Evolutionary conservation across 2,888 invertebrate genomes (phyloP).

Genomic region (Drosophila vallismaia): DNA sequence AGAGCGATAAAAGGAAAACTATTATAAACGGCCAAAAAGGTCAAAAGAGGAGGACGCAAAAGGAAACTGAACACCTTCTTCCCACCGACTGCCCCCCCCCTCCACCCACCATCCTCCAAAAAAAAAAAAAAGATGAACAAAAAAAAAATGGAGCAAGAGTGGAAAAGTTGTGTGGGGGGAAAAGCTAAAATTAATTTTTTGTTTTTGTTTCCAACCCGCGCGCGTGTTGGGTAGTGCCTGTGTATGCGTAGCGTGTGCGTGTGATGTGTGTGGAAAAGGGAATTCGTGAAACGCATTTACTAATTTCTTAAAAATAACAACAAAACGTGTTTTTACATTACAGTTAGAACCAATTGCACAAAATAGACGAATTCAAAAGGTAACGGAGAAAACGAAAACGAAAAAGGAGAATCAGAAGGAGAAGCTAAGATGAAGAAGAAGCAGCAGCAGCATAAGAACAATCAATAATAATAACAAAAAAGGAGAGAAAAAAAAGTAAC

Average conservation of each 20-base stretch:
- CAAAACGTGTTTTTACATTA: slow-evolving; percentile 26
- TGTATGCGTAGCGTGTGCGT: slow-evolving; percentile 13
- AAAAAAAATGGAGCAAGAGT: slow-evolving; percentile 71
- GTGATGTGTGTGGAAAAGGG: slow-evolving; percentile 15
- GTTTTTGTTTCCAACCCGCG: slow-evolving; percentile 72
- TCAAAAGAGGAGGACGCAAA: slow-evolving; percentile 58
- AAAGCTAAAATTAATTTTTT: slow-evolving; percentile 76
- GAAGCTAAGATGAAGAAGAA: slow-evolving; percentile 2
- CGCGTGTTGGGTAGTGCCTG: slow-evolving; percentile 14
- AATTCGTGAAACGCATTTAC: slow-evolving; percentile 72
- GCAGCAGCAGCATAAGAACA: slow-evolving; percentile 62
- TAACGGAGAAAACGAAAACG: slow-evolving; percentile 7
- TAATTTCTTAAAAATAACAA: slow-evolving; percentile 42
- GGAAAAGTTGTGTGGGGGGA: slow-evolving; percentile 67
- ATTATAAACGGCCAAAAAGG: slow-evolving; percentile 55
- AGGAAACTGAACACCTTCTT: slow-evolving; percentile 44
- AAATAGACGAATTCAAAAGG: slow-evolving; percentile 31
- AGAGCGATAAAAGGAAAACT: slow-evolving; percentile 31
- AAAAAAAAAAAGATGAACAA: slow-evolving; percentile 62
- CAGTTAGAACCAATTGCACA: slow-evolving; percentile 51
- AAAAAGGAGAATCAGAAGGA: slow-evolving; percentile 11
- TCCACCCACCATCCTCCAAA: slow-evolving; percentile 33
- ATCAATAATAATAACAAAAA: slow-evolving; percentile 60
- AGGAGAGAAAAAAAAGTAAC: slow-evolving; percentile 7
- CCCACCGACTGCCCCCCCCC: slow-evolving; percentile 14